These are phyloP conservation scores for Takifugu bimaculatus DNA, from an alignment of 2,113 vertebrate genomes.

Conservation along the genomic window DNA sequence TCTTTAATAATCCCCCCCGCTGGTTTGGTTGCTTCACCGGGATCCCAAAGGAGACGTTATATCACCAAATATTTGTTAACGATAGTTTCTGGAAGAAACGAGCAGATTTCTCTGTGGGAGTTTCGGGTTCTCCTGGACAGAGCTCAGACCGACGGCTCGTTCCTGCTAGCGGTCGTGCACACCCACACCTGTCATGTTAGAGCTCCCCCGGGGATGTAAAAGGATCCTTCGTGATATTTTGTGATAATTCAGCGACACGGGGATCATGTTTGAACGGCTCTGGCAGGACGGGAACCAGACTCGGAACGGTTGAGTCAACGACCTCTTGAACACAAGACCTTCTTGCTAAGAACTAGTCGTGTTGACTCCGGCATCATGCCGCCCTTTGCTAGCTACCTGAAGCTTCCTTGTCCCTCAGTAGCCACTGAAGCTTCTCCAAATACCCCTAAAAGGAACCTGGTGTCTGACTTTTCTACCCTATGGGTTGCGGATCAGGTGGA, in stretches of 20 bases:
- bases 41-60: not conserved
- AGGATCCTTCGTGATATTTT: too few species aligned
- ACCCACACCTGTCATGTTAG: slow-evolving; percentile 33
- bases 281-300: slow-evolving; percentile 1
- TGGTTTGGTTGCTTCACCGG: slow-evolving; percentile 2
- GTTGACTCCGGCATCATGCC: too few species aligned
- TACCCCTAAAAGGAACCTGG: too few species aligned
- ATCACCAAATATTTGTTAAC: slow-evolving; percentile 30
- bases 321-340: too few species aligned
- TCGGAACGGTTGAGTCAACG: too few species aligned
- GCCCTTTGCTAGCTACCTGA: too few species aligned
- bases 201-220: slow-evolving; percentile 11
- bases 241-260: slow-evolving; percentile 6
- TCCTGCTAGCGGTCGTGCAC: slow-evolving; percentile 6
- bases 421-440: too few species aligned
- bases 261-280: slow-evolving; percentile 22
- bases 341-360: too few species aligned
- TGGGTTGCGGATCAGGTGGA: too few species aligned
- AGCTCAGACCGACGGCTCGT: slow-evolving; percentile 16
- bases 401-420: too few species aligned
- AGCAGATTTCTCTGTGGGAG: slow-evolving; percentile 21
- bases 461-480: too few species aligned
- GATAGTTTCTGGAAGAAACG: slow-evolving; percentile 13
- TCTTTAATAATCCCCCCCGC: not conserved
- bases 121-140: slow-evolving; percentile 21